Evolutionary conservation across 2,797 vertebrate species (phyloP).

Genomic region (Centropyge bicolor): DNA sequence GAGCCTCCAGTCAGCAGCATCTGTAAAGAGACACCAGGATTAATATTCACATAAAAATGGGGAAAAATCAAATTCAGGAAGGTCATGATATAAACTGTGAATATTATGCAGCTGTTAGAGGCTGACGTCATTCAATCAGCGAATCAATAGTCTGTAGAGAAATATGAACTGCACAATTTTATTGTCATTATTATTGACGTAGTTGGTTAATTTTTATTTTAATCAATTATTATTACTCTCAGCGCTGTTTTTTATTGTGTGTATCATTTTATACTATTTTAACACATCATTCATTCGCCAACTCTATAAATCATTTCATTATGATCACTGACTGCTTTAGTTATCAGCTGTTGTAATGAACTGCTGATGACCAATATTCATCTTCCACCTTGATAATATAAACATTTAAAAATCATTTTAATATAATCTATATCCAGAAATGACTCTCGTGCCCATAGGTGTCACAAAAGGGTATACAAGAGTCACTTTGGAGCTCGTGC

Average conservation of each 20-base stretch:
- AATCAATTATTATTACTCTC: no score
- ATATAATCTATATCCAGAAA: neutral
- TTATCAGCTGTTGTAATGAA: neutral
- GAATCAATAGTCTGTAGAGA: neutral
- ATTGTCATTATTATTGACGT: neutral
- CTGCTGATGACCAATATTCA: neutral
- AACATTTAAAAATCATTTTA: neutral
- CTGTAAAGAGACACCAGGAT: conserved; percentile 38
- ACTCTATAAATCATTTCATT: neutral
- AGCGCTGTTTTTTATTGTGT: neutral
- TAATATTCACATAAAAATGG: conserved; percentile 12
- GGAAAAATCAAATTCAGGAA: neutral
- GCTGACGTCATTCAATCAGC: conserved; percentile 5
- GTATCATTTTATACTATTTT: neutral
- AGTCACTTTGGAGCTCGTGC: neutral
- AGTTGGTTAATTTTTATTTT: neutral
- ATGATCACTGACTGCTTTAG: neutral
- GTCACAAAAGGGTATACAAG: neutral
- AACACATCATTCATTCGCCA: neutral
- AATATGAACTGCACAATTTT: neutral
- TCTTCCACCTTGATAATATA: neutral
- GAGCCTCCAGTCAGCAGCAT: conserved; percentile 48
- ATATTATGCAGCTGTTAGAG: neutral
- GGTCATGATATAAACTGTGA: conserved; percentile 8
- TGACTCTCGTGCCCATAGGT: neutral